Evolutionary conservation across 1,140 invertebrate genomes (phyloP), one percentile per base, ranked within the genome.

Genomic region (Neodiprion virginianus): DNA sequence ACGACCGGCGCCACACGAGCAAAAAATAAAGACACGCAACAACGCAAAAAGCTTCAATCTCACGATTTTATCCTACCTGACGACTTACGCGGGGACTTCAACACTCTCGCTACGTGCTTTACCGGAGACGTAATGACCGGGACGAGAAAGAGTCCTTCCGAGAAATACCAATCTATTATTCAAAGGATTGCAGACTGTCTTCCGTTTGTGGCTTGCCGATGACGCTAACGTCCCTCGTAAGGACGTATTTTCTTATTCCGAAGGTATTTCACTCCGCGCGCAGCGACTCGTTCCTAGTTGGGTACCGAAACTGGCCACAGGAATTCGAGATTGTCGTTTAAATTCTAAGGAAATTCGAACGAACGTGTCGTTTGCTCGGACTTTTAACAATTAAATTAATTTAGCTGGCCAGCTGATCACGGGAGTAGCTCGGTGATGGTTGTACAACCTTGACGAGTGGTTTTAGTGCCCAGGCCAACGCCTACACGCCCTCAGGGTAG

Each of bases 361-460:
- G 11, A 61, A 61, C 53, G 53, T 61, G 53, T 61, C 53, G 53
- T 11, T n/a, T 8, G 53, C 11, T n/a, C n/a, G 53, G n/a, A n/a
- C 4, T 61, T 61, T 61, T 14, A 61, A 12, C 53, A 61, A 61
- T 61, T 61, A 61, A 61, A 61, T 17, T 61, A 61, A 61, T 61
- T 61, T 17, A 61, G 53, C 11, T 61, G 53, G n/a, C 4, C n/a
- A 40, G 28, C 53, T 17, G n/a, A 61, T 61, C 4, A 5, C 53
- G 53, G 28, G 53, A 61, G 53, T 61, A 61, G 53, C 53, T 61
- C 11, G 53, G 53, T 14, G 11, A 61, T 17, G 53, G 53, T 61
- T 61, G n/a, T 61, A 61, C 53, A 61, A 61, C 53, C 53, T 61
- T 61, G 53, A 61, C 53, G 53, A 61, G 53, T 61, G n/a, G 53